phyloP scores from a whole-genome alignment of 1,140 invertebrate species.

The Ylistrum balloti region DNA sequence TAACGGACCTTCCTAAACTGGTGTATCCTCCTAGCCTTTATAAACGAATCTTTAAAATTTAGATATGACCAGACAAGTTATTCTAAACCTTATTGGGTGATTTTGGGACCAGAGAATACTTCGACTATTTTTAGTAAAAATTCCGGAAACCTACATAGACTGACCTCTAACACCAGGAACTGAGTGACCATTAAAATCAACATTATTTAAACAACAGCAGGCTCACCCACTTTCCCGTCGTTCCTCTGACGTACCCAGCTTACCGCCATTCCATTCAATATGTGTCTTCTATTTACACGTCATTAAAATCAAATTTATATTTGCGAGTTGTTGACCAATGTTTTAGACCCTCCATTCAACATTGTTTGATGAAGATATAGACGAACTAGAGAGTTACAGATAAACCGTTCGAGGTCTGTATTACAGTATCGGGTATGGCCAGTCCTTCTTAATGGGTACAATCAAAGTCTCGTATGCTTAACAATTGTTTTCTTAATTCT shows the following conservation, averaged over 20 bases:
- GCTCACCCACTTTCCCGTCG: background rate
- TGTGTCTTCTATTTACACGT: background rate
- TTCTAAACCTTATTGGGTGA: background rate
- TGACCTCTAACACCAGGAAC: constrained; percentile 13
- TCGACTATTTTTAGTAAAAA: background rate
- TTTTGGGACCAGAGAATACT: background rate
- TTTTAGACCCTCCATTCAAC: background rate
- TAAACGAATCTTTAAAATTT: too few relatives aligned
- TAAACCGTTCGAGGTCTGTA: background rate
- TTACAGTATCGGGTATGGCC: background rate
- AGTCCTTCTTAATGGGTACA: too few relatives aligned
- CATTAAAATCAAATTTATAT: constrained; percentile 40
- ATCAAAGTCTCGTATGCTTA: background rate
- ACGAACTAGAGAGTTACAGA: background rate
- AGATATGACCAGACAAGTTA: background rate
- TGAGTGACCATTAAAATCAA: constrained; percentile 15
- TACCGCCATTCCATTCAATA: background rate
- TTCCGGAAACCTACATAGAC: background rate
- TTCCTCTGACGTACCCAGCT: background rate
- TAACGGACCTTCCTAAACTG: too few relatives aligned
- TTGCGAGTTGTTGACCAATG: constrained; percentile 2
- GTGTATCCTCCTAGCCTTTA: too few relatives aligned
- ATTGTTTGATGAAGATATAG: constrained; percentile 5
- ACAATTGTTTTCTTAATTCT: background rate
- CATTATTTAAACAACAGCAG: background rate